phyloP scores from a whole-genome alignment of 2,797 vertebrate species.

The Miichthys miiuy region DNA sequence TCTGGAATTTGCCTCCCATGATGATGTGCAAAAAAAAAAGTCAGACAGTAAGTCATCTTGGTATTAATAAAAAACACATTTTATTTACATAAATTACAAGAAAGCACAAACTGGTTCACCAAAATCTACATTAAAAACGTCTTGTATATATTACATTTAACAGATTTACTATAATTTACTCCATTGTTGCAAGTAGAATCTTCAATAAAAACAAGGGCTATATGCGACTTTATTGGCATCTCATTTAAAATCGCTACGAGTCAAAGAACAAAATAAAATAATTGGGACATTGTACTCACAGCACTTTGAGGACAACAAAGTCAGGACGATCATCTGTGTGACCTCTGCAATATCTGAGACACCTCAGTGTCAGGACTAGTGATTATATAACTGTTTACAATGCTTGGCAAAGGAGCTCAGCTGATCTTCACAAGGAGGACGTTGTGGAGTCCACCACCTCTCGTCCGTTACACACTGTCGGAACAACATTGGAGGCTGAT shows the following conservation, averaged over 20 bases:
- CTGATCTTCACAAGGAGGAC: constrained; percentile 92
- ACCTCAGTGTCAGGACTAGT: constrained; percentile 79
- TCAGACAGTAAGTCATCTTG: constrained; percentile 32
- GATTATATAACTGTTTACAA: constrained; percentile 81
- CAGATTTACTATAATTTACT: constrained; percentile 84
- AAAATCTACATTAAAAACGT: constrained; percentile 88
- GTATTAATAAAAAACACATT: constrained; percentile 86
- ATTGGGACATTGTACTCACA: constrained; percentile 85
- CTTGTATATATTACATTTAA: constrained; percentile 86
- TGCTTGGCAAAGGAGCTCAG: constrained; percentile 50
- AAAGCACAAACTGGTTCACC: constrained; percentile 89
- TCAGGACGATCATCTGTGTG: constrained; percentile 75
- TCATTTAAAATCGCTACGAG: constrained; percentile 81
- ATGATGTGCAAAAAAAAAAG: constrained; percentile 39
- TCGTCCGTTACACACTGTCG: constrained; percentile 96
- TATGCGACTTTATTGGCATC: constrained; percentile 77
- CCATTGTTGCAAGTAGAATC: constrained; percentile 82
- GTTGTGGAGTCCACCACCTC: constrained; percentile 98
- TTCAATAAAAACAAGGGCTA: constrained; percentile 81
- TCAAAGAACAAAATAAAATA: constrained; percentile 80
- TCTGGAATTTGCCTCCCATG: neutral
- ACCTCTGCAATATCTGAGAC: constrained; percentile 80
- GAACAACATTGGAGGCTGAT: constrained; percentile 92
- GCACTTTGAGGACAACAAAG: constrained; percentile 85
- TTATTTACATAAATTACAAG: constrained; percentile 96